Conservation (phyloP, 2,797 vertebrate species). For the Cyclopterus lumpus region DNA sequence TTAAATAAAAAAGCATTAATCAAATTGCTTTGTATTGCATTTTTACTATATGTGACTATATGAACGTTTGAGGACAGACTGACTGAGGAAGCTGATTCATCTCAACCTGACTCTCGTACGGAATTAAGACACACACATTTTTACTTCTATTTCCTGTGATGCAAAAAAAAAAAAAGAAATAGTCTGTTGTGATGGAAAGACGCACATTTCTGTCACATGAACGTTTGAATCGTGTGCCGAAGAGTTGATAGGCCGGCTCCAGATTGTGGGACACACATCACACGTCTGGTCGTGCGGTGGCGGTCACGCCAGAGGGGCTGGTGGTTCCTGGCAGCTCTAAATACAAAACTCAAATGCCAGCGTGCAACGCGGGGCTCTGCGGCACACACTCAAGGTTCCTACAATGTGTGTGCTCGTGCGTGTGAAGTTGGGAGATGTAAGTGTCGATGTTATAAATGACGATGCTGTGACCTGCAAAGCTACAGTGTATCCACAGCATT, state of each 20-base stretch:
- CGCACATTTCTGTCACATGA: conserved; percentile 21
- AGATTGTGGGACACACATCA: conserved; percentile 54
- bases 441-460: conserved; percentile 29
- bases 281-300: conserved; percentile 41
- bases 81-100: conserved; percentile 50
- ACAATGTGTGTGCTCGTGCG: neutral
- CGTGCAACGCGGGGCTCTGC: conserved; percentile 4
- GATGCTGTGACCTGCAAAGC: conserved; percentile 42
- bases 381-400: conserved; percentile 11
- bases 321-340: conserved; percentile 60
- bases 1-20: conserved; percentile 16
- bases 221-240: conserved; percentile 37
- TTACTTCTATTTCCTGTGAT: conserved; percentile 33
- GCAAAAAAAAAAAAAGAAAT: conserved; percentile 24
- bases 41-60: conserved; percentile 11
- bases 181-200: conserved; percentile 35
- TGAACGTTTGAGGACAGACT: conserved; percentile 45
- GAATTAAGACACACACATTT: conserved; percentile 35
- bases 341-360: conserved; percentile 62
- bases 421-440: conserved; percentile 29
- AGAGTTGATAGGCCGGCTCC: conserved; percentile 59
- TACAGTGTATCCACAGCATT: conserved; percentile 43
- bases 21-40: conserved; percentile 16
- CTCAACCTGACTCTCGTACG: conserved; percentile 11
- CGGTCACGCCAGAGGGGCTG: conserved; percentile 61